Percentiles rank a stretch among this genome's conserved stretches.
Conservation (phyloP, 2,888 invertebrate genomes). For the Volucella zonaria region DNA sequence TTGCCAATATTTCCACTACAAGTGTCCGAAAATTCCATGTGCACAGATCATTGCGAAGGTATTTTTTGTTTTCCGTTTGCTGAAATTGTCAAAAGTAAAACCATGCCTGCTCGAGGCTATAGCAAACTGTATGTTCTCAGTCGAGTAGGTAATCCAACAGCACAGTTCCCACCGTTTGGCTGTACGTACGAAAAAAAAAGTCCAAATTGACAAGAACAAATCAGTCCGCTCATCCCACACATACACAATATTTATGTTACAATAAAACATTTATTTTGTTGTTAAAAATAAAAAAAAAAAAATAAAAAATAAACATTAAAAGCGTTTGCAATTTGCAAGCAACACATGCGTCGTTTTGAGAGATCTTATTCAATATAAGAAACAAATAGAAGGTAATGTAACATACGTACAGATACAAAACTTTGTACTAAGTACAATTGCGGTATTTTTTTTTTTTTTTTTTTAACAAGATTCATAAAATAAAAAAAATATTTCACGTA, state of each 20-base stretch:
- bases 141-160: no score
- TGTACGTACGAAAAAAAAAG: no score
- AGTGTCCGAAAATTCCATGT: no score
- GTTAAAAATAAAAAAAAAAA: constrained; percentile 12
- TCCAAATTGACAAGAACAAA: no score
- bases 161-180: no score
- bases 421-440: constrained; percentile 17
- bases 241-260: constrained; percentile 19
- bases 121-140: no score
- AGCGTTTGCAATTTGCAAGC: constrained; percentile 8
- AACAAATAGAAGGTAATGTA: constrained; percentile 9
- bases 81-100: no score
- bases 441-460: neutral
- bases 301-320: neutral
- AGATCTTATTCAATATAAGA: constrained; percentile 33
- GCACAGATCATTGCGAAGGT: no score
- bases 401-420: constrained; percentile 2
- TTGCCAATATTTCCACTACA: no score
- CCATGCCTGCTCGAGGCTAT: no score
- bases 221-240: no score
- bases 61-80: no score
- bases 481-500: constrained; percentile 10
- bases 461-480: constrained; percentile 1
- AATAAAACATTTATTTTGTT: constrained; percentile 43
- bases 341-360: constrained; percentile 16